Evolutionary conservation across 2,113 vertebrate species (phyloP).

Genomic region (Speoplatyrhinus poulsoni): DNA sequence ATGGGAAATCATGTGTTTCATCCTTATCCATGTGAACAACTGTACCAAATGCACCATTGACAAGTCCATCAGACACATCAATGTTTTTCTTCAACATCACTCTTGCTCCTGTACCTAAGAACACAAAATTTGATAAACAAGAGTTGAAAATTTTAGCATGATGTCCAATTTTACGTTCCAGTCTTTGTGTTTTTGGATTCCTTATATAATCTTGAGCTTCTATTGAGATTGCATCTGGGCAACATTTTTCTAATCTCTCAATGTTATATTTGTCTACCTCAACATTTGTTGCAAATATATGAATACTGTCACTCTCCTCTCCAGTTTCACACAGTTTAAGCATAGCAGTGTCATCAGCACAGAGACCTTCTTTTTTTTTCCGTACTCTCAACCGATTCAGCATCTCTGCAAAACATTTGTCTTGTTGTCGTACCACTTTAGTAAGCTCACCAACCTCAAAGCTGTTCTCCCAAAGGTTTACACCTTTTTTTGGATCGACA

Average conservation of each 20-base stretch:
- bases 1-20: too few species aligned
- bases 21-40: background rate
- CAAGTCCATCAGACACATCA: conserved; percentile 21
- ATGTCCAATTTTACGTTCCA: background rate
- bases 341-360: too few species aligned
- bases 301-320: background rate
- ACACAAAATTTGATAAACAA: background rate
- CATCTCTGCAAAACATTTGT: conserved; percentile 17
- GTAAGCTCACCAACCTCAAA: conserved; percentile 11
- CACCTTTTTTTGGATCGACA: too few species aligned
- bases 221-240: conserved; percentile 9
- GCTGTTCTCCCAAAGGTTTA: conserved; percentile 14
- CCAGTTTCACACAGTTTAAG: too few species aligned
- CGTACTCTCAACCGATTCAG: background rate
- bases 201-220: background rate
- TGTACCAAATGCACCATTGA: conserved; percentile 24
- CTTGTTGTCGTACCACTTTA: conserved; percentile 22
- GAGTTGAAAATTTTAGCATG: background rate
- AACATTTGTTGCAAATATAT: background rate
- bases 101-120: background rate
- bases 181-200: conserved; percentile 1
- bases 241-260: background rate
- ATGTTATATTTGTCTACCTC: conserved; percentile 9
- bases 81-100: conserved; percentile 19
- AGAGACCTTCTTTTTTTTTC: too few species aligned